These are phyloP conservation scores for Arnoldichthys spilopterus DNA, from an alignment of 2,797 vertebrate species.

Conservation along the genomic window DNA sequence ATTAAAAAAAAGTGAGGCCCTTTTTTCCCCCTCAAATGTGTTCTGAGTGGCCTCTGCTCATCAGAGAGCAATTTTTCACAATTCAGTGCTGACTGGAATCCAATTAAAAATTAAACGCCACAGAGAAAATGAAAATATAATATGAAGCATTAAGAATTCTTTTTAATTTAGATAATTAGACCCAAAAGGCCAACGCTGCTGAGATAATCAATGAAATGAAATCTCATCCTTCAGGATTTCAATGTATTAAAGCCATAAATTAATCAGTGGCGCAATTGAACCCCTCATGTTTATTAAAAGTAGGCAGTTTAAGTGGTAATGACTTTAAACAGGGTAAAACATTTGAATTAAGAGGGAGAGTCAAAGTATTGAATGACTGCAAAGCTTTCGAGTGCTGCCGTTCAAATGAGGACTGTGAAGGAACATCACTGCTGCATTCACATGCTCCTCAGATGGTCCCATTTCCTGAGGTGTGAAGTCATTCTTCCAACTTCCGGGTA, in stretches of 20 bases:
- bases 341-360: constrained; percentile 43
- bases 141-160: constrained; percentile 58
- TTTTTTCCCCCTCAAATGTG: constrained; percentile 2
- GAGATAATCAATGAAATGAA: constrained; percentile 61
- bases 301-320: constrained; percentile 52
- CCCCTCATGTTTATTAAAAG: constrained; percentile 47
- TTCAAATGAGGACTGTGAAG: background rate
- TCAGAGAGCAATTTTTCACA: constrained; percentile 48
- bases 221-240: constrained; percentile 56
- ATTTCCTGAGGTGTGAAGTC: too few relatives aligned
- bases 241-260: constrained; percentile 61
- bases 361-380: constrained; percentile 20
- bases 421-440: background rate
- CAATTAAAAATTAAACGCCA: constrained; percentile 54
- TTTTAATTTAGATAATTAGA: constrained; percentile 63
- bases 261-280: constrained; percentile 53
- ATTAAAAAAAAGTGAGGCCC: background rate
- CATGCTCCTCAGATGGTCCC: too few relatives aligned
- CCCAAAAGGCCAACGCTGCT: constrained; percentile 56
- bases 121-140: constrained; percentile 53
- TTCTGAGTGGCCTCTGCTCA: constrained; percentile 33
- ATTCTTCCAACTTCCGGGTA: too few relatives aligned
- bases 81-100: constrained; percentile 50
- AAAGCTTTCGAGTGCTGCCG: background rate
- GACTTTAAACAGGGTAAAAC: constrained; percentile 45